Evolutionary conservation across 2,797 vertebrate species (phyloP), one percentile per base, ranked within the genome.

Genomic region (Acanthiza pusilla): DNA sequence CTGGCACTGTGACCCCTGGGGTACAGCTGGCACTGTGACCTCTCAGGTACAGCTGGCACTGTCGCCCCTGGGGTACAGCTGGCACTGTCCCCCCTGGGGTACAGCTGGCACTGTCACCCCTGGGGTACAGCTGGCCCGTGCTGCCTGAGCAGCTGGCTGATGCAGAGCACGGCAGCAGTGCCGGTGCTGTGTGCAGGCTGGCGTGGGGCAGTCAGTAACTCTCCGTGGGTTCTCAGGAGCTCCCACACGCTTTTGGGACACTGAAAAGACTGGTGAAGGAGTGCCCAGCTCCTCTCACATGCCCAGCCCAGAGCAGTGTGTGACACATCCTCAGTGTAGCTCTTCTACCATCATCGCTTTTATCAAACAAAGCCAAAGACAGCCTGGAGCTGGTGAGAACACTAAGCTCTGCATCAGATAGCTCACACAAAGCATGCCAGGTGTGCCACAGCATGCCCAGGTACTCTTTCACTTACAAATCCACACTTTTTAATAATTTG

Each of bases 181-280:
- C 30, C 4, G 1, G 23, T 0, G 0, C 3, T 2, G 12, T 4
- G 47, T 20, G 45, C 22, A 15, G 53, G 42, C 10, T 55, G 65
- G 65, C 17, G 43, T 17, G 16, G 2, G 0, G 22, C 27, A 21
- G 17, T 2, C n/a, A n/a, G n/a, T n/a, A n/a, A n/a, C n/a, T n/a
- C n/a, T n/a, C n/a, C n/a, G n/a, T 2, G 1, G 26, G 32, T 7
- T 53, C 26, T 29, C 26, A 32, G 26, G 21, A 26, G 3, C 47
- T 43, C 30, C 62, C n/a, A 7, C 36, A 22, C 8, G 6, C 16
- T 36, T 27, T 5, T 34, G 42, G 27, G 70, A 76, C n/a, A 6
- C 19, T 17, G 2, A 50, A 53, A 27, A 6, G 11, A 0, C 42
- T 19, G 29, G 7, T 23, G 34, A 34, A 25, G 19, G 17, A 20